Conservation (phyloP, 1,140 invertebrate species). For the Hypsibius dujardini region DNA sequence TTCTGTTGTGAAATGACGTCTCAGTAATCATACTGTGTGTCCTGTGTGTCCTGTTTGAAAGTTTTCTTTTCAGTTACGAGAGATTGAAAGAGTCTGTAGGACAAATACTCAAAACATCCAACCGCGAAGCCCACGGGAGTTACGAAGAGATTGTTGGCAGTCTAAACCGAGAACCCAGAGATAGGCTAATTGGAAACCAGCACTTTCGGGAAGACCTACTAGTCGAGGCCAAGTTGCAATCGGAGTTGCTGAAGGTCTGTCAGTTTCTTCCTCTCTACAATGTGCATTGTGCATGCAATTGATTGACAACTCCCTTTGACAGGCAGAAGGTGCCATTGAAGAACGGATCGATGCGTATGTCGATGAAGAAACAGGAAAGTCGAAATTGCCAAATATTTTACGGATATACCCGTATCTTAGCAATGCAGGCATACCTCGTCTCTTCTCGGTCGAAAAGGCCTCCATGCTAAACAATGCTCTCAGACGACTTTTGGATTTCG, state of each 20-base stretch:
- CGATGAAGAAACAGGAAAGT: slow-evolving; percentile 10
- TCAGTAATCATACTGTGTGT: no score
- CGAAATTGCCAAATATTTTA: slow-evolving; percentile 2
- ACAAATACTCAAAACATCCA: neutral
- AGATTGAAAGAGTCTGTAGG: neutral
- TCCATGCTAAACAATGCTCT: neutral
- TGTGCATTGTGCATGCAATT: neutral
- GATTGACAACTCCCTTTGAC: neutral
- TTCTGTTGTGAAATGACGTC: no score
- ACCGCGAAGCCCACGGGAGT: neutral
- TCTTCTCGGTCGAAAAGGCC: neutral
- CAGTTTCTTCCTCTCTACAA: neutral
- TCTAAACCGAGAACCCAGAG: neutral
- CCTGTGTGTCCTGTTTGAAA: no score
- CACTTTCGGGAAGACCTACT: neutral
- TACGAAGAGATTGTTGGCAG: neutral
- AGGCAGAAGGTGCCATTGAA: slow-evolving; percentile 12
- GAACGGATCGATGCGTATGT: neutral
- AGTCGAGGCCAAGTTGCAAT: neutral
- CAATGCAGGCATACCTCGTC: neutral
- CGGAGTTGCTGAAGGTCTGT: neutral
- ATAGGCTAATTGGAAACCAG: neutral
- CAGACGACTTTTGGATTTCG: slow-evolving; percentile 11
- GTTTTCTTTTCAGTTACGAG: neutral
- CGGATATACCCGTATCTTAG: slow-evolving; percentile 6